Conservation (phyloP, 2,113 vertebrate species). For the Aspidoscelis tigris region DNA sequence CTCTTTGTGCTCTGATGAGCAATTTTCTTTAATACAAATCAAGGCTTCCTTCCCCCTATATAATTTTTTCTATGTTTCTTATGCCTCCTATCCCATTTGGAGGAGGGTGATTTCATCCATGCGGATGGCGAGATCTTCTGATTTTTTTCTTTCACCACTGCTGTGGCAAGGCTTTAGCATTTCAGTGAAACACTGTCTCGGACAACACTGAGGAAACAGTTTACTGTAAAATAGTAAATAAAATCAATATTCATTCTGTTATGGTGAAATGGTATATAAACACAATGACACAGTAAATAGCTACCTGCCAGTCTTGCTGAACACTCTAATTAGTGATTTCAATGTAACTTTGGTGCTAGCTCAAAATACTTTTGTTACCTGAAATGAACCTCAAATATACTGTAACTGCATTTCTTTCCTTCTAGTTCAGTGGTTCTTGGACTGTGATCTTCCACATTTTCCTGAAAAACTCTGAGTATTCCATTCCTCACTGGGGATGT, state of each 20-base stretch:
- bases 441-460: too few species aligned
- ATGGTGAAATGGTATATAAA: conserved; percentile 21
- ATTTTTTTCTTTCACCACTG: conserved; percentile 15
- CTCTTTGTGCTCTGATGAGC: conserved; percentile 80
- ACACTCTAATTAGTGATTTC: background rate
- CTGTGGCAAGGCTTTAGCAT: conserved; percentile 49
- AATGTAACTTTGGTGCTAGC: background rate
- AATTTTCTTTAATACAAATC: conserved; percentile 80
- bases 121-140: conserved; percentile 55
- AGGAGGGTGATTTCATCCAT: conserved; percentile 2
- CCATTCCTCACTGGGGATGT: too few species aligned
- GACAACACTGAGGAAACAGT: conserved; percentile 40
- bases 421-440: too few species aligned
- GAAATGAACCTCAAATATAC: background rate
- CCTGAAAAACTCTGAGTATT: too few species aligned
- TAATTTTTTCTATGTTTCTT: background rate
- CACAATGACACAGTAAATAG: background rate
- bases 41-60: conserved; percentile 64
- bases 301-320: background rate
- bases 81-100: background rate
- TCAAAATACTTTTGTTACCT: background rate
- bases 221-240: background rate
- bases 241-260: conserved; percentile 39
- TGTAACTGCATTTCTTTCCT: background rate
- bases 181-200: conserved; percentile 39